A percentile compares a stretch with the other conserved stretches of the same genome.
Conservation (phyloP, 2,113 vertebrate genomes). For the Coptodon rendalli region DNA sequence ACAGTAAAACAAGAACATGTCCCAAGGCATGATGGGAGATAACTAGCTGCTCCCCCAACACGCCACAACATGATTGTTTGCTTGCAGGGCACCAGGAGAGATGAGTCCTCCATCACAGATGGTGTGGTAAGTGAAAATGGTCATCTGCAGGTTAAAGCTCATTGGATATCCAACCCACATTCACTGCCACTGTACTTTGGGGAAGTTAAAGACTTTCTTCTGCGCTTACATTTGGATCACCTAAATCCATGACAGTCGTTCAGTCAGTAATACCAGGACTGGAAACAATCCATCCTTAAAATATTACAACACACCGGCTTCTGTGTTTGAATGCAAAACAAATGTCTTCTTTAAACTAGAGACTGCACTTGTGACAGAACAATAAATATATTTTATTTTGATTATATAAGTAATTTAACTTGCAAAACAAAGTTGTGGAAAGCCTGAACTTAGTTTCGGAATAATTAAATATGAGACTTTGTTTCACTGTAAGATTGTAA, state of each 20-base stretch:
- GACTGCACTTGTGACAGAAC: not conserved
- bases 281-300: accelerated
- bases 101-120: not conserved
- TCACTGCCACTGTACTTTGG: not conserved
- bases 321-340: not conserved
- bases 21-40: not conserved
- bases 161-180: not conserved
- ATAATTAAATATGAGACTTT: not conserved
- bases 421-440: not conserved
- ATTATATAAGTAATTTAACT: not conserved
- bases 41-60: accelerated
- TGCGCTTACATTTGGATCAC: accelerated
- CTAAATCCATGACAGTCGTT: accelerated
- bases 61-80: not conserved
- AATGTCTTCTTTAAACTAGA: not conserved
- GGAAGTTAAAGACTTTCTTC: not conserved
- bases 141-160: too few relatives aligned
- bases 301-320: not conserved
- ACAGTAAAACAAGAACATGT: not conserved
- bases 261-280: too few relatives aligned
- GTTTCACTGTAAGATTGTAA: not conserved
- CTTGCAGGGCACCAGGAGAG: not conserved
- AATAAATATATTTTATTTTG: not conserved
- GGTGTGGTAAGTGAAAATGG: accelerated
- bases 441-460: accelerated